Evolutionary conservation across 2,888 invertebrate genomes (phyloP), one percentile per base, ranked within the genome.

Genomic region (Atethmia centrago): DNA sequence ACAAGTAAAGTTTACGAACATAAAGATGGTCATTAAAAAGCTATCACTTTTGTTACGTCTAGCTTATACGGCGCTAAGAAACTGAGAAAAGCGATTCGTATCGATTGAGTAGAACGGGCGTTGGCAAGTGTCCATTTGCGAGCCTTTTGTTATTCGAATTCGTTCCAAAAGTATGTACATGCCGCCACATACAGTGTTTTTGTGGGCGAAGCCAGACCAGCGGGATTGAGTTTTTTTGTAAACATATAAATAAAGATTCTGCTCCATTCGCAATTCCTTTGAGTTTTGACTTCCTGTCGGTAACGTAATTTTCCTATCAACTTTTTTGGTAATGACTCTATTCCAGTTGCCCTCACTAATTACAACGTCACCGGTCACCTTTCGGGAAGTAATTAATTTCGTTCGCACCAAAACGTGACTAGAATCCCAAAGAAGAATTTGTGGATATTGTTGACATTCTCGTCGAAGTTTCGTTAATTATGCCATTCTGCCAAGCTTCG

Each of bases 111-210:
- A 78, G 84, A 86, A 80, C 82, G 79, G 77, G 81, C 88, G 86
- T 91, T 92, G 93, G 92, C 93, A 90, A 92, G 88, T 90, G 90
- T 92, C 93, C 93, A 93, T 91, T 90, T 88, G 87, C 84, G 79
- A 86, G 85, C 85, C 90, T 91, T 93, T 92, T 92, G 90, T 92
- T 91, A 91, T 90, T 90, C 88, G 87, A 88, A 90, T 89, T 88
- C 85, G 84, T 88, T 89, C 87, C 85, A 87, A 88, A 87, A 88
- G 85, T 83, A 89, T 84, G 83, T 85, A 82, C 82, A 82, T 72
- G 77, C 75, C 75, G 45, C 84, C 77, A 83, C 71, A 81, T 79
- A 87, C 63, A 73, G 62, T 76, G 79, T 85, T 87, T 86, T 85
- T 83, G 78, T 78, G 73, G 79, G 36, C 40, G 53, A 74, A 72